Evolutionary conservation across 1,140 invertebrate species (phyloP).

Genomic region (Cyclargus thomasi): DNA sequence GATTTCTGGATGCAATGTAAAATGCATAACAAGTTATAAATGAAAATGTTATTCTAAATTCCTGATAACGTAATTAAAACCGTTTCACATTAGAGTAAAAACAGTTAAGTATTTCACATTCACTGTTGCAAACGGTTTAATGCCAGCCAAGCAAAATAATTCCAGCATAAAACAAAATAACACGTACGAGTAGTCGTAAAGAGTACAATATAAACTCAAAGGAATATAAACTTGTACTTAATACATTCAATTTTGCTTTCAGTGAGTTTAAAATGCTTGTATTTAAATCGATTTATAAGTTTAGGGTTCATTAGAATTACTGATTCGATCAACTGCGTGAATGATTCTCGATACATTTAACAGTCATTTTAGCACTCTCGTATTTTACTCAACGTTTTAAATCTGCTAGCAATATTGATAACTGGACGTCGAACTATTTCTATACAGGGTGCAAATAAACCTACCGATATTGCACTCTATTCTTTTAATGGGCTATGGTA

Average conservation of each 20-base stretch:
- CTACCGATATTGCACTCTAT: too few species aligned
- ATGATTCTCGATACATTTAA: too few species aligned
- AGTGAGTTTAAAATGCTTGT: slow-evolving; percentile 19
- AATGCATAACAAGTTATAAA: too few species aligned
- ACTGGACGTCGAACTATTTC: too few species aligned
- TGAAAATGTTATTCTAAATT: not conserved
- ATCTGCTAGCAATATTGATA: too few species aligned
- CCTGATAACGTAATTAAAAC: not conserved
- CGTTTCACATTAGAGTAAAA: not conserved
- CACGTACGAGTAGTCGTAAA: slow-evolving; percentile 55
- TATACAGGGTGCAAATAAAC: too few species aligned
- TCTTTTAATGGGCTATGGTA: too few species aligned
- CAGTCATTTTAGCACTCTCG: too few species aligned
- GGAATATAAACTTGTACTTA: slow-evolving; percentile 49
- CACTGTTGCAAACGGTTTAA: slow-evolving; percentile 35
- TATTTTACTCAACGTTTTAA: too few species aligned
- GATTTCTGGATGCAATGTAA: too few species aligned
- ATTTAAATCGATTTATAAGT: not conserved
- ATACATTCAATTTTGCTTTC: slow-evolving; percentile 60
- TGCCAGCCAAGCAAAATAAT: slow-evolving; percentile 39
- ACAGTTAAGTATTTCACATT: slow-evolving; percentile 26
- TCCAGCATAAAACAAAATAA: slow-evolving; percentile 54
- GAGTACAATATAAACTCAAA: slow-evolving; percentile 42
- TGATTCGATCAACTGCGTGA: too few species aligned
- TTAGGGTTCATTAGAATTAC: too few species aligned